phyloP scores from a whole-genome alignment of 2,888 invertebrate genomes.

The Boloria selene region DNA sequence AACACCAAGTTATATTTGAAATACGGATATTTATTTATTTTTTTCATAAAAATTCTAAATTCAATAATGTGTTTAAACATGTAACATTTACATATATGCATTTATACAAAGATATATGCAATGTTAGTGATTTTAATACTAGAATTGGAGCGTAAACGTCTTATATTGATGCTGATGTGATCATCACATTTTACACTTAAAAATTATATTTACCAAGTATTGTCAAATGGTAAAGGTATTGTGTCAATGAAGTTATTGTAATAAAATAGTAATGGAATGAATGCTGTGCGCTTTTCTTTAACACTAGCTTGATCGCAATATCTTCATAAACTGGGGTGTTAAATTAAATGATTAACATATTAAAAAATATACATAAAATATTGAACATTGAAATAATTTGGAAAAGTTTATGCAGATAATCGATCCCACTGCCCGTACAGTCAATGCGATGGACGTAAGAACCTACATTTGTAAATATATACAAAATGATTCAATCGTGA shows the following conservation, averaged over 20 bases:
- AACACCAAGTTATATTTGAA: conserved; percentile 76
- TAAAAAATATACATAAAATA: conserved; percentile 17
- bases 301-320: conserved; percentile 65
- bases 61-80: conserved; percentile 83
- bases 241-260: conserved; percentile 48
- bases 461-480: conserved; percentile 52
- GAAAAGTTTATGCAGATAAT: conserved; percentile 40
- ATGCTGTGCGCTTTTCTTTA: conserved; percentile 74
- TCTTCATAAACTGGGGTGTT: conserved; percentile 57
- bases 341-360: conserved; percentile 36
- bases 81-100: conserved; percentile 83
- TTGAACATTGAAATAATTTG: conserved; percentile 35
- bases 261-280: conserved; percentile 58
- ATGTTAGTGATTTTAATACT: conserved; percentile 80
- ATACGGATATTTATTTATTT: conserved; percentile 83
- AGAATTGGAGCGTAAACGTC: conserved; percentile 79
- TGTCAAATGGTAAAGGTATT: conserved; percentile 73
- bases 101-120: conserved; percentile 83
- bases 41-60: conserved; percentile 84
- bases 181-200: conserved; percentile 77
- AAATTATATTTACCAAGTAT: conserved; percentile 81
- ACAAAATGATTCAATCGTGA: conserved; percentile 46
- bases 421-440: conserved; percentile 52
- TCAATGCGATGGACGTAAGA: conserved; percentile 51
- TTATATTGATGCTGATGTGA: conserved; percentile 65